Evolutionary conservation across 2,888 invertebrate genomes (phyloP).

Genomic region (Eupithecia insigniata): DNA sequence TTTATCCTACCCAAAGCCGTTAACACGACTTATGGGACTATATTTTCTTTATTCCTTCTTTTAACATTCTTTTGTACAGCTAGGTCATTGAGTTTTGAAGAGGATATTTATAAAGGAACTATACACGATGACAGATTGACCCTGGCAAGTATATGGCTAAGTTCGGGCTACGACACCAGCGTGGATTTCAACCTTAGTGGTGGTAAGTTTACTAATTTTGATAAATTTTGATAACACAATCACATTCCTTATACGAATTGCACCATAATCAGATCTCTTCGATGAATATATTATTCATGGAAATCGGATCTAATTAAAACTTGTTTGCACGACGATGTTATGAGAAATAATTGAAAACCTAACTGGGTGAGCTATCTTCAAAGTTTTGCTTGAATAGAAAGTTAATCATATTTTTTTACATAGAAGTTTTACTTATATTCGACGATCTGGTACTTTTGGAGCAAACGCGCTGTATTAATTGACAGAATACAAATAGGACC

Average conservation of each 20-base stretch:
- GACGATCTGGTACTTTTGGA: neutral
- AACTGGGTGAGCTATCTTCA: neutral
- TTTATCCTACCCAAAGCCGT: constrained; percentile 30
- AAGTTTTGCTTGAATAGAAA: neutral
- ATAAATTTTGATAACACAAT: neutral
- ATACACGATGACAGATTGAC: constrained; percentile 54
- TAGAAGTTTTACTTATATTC: neutral
- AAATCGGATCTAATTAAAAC: neutral
- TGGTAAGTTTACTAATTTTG: constrained; percentile 53
- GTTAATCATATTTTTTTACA: neutral
- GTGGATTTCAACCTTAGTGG: constrained; percentile 59
- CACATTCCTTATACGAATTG: neutral
- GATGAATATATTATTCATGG: no score
- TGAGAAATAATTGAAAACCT: neutral
- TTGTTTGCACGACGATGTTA: neutral
- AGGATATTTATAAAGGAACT: constrained; percentile 59
- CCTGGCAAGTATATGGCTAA: constrained; percentile 56
- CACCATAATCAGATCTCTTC: neutral
- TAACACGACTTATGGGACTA: constrained; percentile 32
- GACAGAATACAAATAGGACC: neutral
- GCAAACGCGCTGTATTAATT: neutral
- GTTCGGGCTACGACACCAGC: constrained; percentile 55
- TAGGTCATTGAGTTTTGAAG: constrained; percentile 63
- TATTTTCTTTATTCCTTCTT: constrained; percentile 41
- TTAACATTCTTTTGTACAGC: constrained; percentile 56